Base-by-base conservation (phyloP, 2,797 vertebrate species). In the Vultur gryphus region DNA sequence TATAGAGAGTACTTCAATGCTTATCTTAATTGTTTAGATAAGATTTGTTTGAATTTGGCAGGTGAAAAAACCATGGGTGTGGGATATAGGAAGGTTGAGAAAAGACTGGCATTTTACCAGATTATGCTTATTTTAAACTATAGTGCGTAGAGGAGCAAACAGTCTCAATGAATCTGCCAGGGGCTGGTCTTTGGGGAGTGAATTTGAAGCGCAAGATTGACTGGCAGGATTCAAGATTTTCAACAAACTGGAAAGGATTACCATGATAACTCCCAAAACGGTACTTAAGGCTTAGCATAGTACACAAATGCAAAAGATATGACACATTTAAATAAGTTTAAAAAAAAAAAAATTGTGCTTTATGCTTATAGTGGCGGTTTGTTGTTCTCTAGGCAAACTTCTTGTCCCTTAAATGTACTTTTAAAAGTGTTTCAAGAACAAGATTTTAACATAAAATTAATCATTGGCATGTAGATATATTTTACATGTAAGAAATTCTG, bases 1-100 rank as follows among this genome's bases (percentile, higher is more conserved):
- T 97, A 95, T 88, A 93, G 85, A 92, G 91, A 95, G 94, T 93
- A 92, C 79, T 95, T 98, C 92, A 59, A 61, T 91, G 96, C 97
- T 98, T 98, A 98, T 98, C 98, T 98, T 96, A 98, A 97, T 95
- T 98, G 97, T 98, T 98, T 97, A 98, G 97, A 97, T 98, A 98
- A 98, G 96, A 96, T 95, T 97, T 97, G 94, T 97, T 97, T 97
- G 95, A 97, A 97, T 97, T 96, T 97, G 96, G 95, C 97, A 98
- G 97, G 98, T 98, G 97, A 98, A 98, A 98, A 97, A 98, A 98
- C 61, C 95, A 92, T 91, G 95, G 97, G 97, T 96, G 97, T 97
- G 96, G 95, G 94, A 96, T 97, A 96, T 92, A 92, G 82, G 84
- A 91, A 90, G 89, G 66, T 58, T 90, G 78, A 94, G 78, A 89